Evolutionary conservation across 2,797 vertebrate species (phyloP), one percentile per base, ranked within the genome.

Genomic region (Lagocephalus sceleratus): DNA sequence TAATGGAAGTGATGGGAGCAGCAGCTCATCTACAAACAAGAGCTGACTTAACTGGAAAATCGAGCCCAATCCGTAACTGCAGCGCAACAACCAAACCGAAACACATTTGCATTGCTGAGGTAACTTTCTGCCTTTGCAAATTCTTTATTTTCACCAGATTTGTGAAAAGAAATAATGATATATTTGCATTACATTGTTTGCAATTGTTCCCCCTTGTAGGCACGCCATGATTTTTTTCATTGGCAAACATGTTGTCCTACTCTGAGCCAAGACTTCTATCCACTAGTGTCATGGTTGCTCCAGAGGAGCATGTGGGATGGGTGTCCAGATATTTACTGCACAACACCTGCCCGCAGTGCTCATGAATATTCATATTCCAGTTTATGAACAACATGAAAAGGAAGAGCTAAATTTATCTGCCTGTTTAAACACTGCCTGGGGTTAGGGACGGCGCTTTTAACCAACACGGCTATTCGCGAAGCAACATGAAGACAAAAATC

Each of bases 1-100:
- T 74, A 81, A 82, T 79, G 68, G 60, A 61, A 60, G 67, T 63
- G 72, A 85, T 78, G 78, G 76, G 73, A 82, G 63, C 57, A 77
- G 53, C 9, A 5, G 62, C 66, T 78, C 80, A 85, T 83, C 79
- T 82, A 29, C 74, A 50, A 56, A 62, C 67, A 66, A 77, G 77
- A 70, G 75, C 75, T 71, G 59, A 68, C 60, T 83, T 85, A 87
- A 84, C 58, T 59, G 60, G 73, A 64, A 66, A 66, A 75, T 43
- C 58, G 43, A 60, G 26, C 9, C 26, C 63, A 60, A 51, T 57
- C 60, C 64, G 43, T 47, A 65, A 71, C 43, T 76, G 59, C 35
- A 51, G 51, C 42, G 43, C 48, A 68, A 70, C 57, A 59, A 53
- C 23, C 47, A 29, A 11, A 39, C 22, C 54, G 26, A 49, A 71